Percentiles rank a stretch among this genome's conserved stretches.
phyloP scores from a whole-genome alignment of 2,888 invertebrate species.

The Idaea biselata region DNA sequence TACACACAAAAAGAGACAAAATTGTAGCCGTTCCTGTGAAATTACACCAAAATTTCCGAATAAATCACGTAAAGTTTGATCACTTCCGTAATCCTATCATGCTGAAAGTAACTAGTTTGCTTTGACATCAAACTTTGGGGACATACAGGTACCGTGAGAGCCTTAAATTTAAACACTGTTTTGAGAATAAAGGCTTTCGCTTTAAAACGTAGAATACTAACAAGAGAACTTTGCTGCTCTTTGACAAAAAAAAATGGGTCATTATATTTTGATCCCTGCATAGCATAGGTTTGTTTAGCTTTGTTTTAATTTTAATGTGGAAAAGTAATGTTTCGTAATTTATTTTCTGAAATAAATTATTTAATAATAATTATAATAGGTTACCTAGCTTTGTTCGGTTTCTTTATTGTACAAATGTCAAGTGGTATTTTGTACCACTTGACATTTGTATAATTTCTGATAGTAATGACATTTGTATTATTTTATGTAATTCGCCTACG shows the following conservation, averaged over 20 bases:
- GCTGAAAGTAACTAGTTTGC: slow-evolving; percentile 1
- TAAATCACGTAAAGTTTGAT: neutral
- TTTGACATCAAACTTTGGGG: slow-evolving; percentile 1
- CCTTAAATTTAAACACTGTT: neutral
- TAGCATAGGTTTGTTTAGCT: neutral
- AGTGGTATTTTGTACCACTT: too few species aligned
- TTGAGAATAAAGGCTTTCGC: neutral
- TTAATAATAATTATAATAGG: too few species aligned
- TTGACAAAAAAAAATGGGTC: neutral
- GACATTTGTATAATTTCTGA: too few species aligned
- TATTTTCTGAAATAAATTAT: too few species aligned
- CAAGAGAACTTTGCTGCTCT: neutral
- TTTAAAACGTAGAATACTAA: neutral
- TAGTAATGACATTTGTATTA: too few species aligned
- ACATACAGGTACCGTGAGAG: neutral
- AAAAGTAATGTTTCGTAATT: too few species aligned
- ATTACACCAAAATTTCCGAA: neutral
- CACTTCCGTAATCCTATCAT: neutral
- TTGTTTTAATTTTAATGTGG: too few species aligned
- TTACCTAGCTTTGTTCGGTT: too few species aligned
- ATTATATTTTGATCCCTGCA: neutral
- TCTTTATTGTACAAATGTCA: too few species aligned
- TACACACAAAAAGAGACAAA: neutral
- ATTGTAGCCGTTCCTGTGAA: neutral
- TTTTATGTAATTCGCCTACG: too few species aligned